Percentiles rank a stretch among this genome's conserved stretches.
phyloP scores from a whole-genome alignment of 2,113 vertebrate species.

The Cyrtonyx montezumae region DNA sequence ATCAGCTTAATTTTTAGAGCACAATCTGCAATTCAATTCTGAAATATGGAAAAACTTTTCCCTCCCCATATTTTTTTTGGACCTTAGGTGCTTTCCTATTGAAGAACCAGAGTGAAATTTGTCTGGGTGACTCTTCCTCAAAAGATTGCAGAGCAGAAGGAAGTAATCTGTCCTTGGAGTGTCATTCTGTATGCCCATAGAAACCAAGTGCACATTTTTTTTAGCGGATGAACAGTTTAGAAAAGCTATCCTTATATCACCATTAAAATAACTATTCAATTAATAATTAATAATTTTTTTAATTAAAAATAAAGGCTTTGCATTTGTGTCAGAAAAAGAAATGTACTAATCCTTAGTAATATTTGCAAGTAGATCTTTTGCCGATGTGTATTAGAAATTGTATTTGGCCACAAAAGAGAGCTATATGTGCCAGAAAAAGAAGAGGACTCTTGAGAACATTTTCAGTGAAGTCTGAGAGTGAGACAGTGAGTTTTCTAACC shows the following conservation, averaged over 20 bases:
- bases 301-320: neutral
- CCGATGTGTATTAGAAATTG: neutral
- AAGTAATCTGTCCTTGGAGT: neutral
- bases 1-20: neutral
- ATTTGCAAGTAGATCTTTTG: neutral
- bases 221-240: neutral
- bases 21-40: neutral
- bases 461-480: neutral
- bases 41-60: neutral
- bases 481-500: neutral
- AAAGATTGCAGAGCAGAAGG: neutral
- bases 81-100: rapidly evolving
- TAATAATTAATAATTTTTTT: neutral
- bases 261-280: neutral
- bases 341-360: neutral
- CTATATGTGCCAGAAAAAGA: neutral
- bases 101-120: neutral
- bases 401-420: neutral
- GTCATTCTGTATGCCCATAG: neutral
- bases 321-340: neutral
- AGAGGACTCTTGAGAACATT: neutral
- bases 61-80: neutral
- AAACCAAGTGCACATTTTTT: neutral
- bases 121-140: neutral
- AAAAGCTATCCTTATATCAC: neutral